Conservation (phyloP, 2,888 invertebrate genomes). For the Octonoba sinensis region DNA sequence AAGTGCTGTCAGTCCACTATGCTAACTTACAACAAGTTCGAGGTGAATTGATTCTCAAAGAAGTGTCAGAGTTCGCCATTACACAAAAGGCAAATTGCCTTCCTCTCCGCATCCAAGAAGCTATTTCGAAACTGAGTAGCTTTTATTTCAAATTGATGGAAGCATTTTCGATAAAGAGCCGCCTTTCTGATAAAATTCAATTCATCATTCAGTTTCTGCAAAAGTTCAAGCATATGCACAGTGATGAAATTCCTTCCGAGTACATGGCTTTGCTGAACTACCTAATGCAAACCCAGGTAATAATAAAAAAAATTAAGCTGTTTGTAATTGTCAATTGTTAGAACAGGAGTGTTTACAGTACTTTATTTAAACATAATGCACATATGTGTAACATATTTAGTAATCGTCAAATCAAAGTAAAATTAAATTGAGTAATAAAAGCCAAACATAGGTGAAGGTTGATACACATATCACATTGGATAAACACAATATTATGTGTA, state of each 20-base stretch:
- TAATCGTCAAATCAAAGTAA: no score
- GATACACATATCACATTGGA: no score
- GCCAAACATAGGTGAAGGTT: no score
- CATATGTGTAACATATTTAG: no score
- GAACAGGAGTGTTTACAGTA: no score
- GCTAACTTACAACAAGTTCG: constrained; percentile 4
- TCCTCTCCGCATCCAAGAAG: neutral
- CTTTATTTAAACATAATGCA: no score
- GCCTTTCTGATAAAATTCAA: neutral
- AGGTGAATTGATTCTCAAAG: constrained; percentile 16
- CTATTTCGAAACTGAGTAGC: constrained; percentile 6
- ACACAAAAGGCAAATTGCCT: neutral
- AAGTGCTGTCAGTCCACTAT: constrained; percentile 19
- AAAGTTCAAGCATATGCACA: constrained; percentile 1
- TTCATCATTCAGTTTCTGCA: constrained; percentile 1
- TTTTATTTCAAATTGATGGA: constrained; percentile 26
- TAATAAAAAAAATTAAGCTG: no score
- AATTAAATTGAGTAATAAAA: no score
- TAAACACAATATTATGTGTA: no score
- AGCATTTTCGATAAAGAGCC: neutral
- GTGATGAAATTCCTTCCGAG: neutral
- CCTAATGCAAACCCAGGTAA: constrained; percentile 4
- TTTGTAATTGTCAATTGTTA: no score
- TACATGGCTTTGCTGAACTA: neutral
- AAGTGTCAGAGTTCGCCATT: constrained; percentile 11